Evolutionary conservation across 2,888 invertebrate species (phyloP).

Genomic region (Anorthoa munda): DNA sequence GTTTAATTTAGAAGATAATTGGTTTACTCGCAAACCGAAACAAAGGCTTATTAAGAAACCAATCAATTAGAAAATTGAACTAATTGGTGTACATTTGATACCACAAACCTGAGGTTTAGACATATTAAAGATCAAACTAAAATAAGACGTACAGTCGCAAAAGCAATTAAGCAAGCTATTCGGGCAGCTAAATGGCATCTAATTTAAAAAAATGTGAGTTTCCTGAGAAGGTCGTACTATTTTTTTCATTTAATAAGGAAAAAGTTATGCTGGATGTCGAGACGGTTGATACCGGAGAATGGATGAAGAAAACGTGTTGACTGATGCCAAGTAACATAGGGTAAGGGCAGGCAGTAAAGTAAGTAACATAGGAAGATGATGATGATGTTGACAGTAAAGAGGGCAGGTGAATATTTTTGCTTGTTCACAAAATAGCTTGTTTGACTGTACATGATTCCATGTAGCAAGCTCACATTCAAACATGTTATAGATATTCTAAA

Average conservation of each 20-base stretch:
- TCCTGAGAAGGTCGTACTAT: no score
- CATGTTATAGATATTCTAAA: not conserved
- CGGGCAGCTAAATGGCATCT: not conserved
- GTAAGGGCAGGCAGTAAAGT: no score
- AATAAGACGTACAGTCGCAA: not conserved
- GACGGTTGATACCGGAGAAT: no score
- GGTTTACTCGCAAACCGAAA: conserved; percentile 29
- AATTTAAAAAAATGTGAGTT: not conserved
- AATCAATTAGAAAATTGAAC: conserved; percentile 33
- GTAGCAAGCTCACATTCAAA: no score
- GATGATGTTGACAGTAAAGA: no score
- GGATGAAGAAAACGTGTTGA: no score
- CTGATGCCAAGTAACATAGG: no score
- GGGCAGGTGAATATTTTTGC: not conserved
- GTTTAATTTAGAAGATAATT: conserved; percentile 46
- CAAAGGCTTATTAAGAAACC: conserved; percentile 49
- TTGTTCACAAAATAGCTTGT: not conserved
- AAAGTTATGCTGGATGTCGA: no score
- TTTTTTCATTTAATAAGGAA: no score
- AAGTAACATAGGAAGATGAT: no score
- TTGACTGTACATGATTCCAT: not conserved
- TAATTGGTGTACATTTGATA: conserved; percentile 44
- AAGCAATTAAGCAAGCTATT: not conserved
- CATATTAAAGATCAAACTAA: not conserved
- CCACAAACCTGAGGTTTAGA: conserved; percentile 26